Evolutionary conservation across 2,797 vertebrate genomes (phyloP).

Genomic region (Alfaro cultratus): DNA sequence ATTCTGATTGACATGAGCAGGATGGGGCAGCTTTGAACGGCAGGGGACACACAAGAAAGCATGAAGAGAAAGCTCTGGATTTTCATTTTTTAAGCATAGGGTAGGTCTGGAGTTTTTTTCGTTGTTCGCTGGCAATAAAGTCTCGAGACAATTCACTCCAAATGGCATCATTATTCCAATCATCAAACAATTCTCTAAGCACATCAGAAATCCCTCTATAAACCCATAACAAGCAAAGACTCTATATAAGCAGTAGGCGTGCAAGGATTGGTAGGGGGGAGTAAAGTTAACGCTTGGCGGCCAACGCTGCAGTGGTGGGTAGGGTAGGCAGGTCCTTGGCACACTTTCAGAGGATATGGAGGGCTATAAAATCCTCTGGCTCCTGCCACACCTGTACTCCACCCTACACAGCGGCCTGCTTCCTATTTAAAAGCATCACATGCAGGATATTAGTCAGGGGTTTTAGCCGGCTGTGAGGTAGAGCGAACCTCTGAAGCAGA

Average conservation of each 20-base stretch:
- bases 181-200: constrained; percentile 79
- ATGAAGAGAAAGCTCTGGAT: constrained; percentile 28
- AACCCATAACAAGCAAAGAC: constrained; percentile 77
- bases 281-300: constrained; percentile 71
- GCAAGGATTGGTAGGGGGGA: constrained; percentile 59
- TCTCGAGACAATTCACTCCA: constrained; percentile 71
- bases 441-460: constrained; percentile 84
- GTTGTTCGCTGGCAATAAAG: constrained; percentile 55
- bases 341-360: constrained; percentile 80
- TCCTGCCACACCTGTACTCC: constrained; percentile 83
- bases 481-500: constrained; percentile 75
- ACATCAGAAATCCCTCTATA: constrained; percentile 79
- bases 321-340: constrained; percentile 78
- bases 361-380: constrained; percentile 81
- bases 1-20: constrained; percentile 76
- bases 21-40: constrained; percentile 68
- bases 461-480: constrained; percentile 82
- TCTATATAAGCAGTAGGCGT: constrained; percentile 75
- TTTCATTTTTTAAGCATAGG: constrained; percentile 12
- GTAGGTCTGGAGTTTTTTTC: constrained; percentile 28
- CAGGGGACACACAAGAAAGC: constrained; percentile 31
- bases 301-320: constrained; percentile 57
- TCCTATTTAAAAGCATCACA: constrained; percentile 84
- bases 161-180: constrained; percentile 75
- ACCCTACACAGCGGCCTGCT: constrained; percentile 77